Conservation (phyloP, 2,113 vertebrate species). For the Laticauda colubrina region DNA sequence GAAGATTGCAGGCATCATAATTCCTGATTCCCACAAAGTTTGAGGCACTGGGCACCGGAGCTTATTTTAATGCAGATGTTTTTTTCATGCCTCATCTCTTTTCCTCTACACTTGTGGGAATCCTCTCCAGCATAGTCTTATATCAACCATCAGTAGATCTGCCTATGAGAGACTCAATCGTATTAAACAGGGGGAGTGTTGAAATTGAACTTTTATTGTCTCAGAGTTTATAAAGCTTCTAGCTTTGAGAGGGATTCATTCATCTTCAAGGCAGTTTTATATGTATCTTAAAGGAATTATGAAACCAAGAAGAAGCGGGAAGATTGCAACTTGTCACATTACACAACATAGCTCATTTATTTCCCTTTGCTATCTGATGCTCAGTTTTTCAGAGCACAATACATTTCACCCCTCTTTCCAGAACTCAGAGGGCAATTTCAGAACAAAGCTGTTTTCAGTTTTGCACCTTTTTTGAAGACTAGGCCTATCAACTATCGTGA, state of each 20-base stretch:
- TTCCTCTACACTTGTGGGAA: neutral
- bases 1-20: neutral
- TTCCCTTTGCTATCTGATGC: neutral
- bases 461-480: neutral
- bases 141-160: neutral
- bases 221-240: neutral
- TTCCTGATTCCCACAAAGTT: neutral
- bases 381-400: neutral
- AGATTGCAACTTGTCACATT: constrained; percentile 17
- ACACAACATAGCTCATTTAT: neutral
- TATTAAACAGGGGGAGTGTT: neutral
- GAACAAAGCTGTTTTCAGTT: neutral
- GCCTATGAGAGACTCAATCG: neutral
- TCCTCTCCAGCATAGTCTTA: neutral
- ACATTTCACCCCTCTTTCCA: neutral
- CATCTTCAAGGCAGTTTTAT: neutral
- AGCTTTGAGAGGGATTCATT: neutral
- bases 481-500: neutral
- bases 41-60: neutral
- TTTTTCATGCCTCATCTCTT: neutral
- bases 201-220: neutral
- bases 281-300: constrained; percentile 8
- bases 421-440: neutral
- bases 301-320: neutral
- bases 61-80: neutral